Evolutionary conservation across 2,888 invertebrate species (phyloP), one percentile per base, ranked within the genome.

Genomic region (Rambutsinella grinnellia): DNA sequence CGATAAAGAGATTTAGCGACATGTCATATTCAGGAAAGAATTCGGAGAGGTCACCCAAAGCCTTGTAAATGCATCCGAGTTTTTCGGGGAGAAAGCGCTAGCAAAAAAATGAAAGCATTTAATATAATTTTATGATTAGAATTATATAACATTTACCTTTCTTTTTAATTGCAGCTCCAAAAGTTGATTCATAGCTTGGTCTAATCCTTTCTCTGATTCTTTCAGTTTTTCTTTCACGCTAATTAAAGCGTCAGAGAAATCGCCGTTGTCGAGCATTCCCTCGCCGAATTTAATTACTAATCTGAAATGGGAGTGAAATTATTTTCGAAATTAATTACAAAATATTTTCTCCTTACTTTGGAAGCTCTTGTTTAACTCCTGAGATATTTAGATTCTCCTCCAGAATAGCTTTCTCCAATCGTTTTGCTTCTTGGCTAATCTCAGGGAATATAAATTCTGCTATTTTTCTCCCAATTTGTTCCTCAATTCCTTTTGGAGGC

Each of bases 221-320:
- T 13, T 23, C 1, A 65, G 28, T n/a, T 27, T 63, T n/a, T 8
- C 36, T n/a, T 53, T 17, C 19, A 21, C 51, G 5, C 6, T 51
- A 17, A 17, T 8, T 8, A 51, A 51, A 6, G 51, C 17, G 13
- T 65, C 51, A 5, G 65, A 58, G 26, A 65, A 72, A 0, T 72
- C 58, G 13, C 26, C 58, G 28, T 44, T 65, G 21, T 58, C 24
- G 3, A 72, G 46, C 23, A 72, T 72, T 6, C 28, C 21, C 13
- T 44, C 3, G 5, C 65, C 65, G 28, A 36, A 65, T 15, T 26
- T 26, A 17, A 72, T 72, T 2, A 72, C 58, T 23, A 71, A 44
- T 15, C 63, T 63, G 15, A 13, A 17, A n/a, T n/a, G n/a, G n/a
- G 13, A 10, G 17, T n/a, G n/a, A 47, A 60, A 51, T 28, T 49